Base-by-base conservation (phyloP, 2,113 vertebrate species). In the Egretta garzetta region DNA sequence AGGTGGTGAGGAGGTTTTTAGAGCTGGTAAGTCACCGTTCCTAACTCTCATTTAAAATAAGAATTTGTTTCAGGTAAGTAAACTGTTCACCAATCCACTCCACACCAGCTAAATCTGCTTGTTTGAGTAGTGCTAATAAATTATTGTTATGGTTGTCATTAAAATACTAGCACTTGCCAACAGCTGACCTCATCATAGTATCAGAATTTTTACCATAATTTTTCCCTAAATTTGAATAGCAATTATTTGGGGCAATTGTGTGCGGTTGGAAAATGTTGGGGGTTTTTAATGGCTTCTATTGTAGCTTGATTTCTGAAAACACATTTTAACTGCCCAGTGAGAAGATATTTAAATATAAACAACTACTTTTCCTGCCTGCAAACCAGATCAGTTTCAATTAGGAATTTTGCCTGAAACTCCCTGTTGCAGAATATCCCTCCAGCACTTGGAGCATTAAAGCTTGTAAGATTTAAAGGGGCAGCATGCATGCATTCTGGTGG, bases 1-100 rank as follows among this genome's bases (percentile, higher is more conserved):
- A 99, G 97, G 99, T 99, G 71, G 99, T 99, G 79, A 99, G 99
- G 43, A 98, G 98, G 97, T 99, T 99, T 98, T 98, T 98, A 2
- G 99, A 99, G 95, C 98, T 99, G 94, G 99, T 99, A 98, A 99
- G 99, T 98, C 35, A 76, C 41, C 19, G 17, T 87, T 92, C 47
- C 56, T 93, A 27, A 50, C 32, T 70, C 49, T 22, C 33, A 41
- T 43, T 75, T 70, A 68, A 90, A 33, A 28, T 64, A 53, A 53
- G n/a, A 56, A 58, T 91, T 91, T 80, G 17, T 87, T 91, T 92
- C 59, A 84, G 80, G 19, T 75, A 52, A 60, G 33, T 30, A 62
- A 60, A 26, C 35, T 64, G 35, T 35, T 94, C 70, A 82, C 66
- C 47, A 87, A 6, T 90, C 64, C 4, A 22, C 30, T 85, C 47